Evolutionary conservation across 2,888 invertebrate genomes (phyloP).

Genomic region (Hyles lineata): DNA sequence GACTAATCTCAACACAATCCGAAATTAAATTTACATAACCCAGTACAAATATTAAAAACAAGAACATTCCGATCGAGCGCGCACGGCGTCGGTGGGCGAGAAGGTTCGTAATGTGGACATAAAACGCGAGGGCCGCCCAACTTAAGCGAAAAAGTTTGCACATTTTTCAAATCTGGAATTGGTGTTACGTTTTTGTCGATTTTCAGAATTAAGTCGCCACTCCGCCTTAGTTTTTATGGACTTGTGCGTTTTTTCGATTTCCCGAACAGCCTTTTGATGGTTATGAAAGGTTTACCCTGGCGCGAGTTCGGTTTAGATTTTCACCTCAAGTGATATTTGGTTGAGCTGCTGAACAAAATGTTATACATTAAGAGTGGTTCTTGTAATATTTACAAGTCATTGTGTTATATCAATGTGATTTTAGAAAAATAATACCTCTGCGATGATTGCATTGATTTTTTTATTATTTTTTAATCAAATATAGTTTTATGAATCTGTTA

Average conservation of each 20-base stretch:
- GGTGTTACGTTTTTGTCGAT: conserved; percentile 54
- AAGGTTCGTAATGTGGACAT: conserved; percentile 66
- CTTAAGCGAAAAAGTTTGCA: conserved; percentile 70
- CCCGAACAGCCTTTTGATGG: conserved; percentile 11
- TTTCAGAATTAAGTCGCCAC: conserved; percentile 27
- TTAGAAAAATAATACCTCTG: too few species aligned
- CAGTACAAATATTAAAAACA: conserved; percentile 4
- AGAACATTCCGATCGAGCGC: conserved; percentile 1
- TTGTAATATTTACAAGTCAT: too few species aligned
- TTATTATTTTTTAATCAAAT: too few species aligned
- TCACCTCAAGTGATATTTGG: background rate
- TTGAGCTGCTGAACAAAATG: background rate
- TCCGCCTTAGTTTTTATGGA: conserved; percentile 25
- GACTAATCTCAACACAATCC: background rate
- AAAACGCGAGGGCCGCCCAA: conserved; percentile 62
- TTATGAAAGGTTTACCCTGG: background rate
- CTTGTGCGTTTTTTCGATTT: conserved; percentile 9
- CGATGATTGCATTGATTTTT: too few species aligned
- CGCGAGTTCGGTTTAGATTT: background rate
- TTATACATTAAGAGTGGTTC: too few species aligned
- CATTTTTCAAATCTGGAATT: conserved; percentile 68
- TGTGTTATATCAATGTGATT: too few species aligned
- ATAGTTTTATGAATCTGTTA: too few species aligned
- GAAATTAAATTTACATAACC: background rate
- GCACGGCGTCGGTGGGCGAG: conserved; percentile 9